phyloP scores from a whole-genome alignment of 2,113 vertebrate species.

The Semnornis frantzii region DNA sequence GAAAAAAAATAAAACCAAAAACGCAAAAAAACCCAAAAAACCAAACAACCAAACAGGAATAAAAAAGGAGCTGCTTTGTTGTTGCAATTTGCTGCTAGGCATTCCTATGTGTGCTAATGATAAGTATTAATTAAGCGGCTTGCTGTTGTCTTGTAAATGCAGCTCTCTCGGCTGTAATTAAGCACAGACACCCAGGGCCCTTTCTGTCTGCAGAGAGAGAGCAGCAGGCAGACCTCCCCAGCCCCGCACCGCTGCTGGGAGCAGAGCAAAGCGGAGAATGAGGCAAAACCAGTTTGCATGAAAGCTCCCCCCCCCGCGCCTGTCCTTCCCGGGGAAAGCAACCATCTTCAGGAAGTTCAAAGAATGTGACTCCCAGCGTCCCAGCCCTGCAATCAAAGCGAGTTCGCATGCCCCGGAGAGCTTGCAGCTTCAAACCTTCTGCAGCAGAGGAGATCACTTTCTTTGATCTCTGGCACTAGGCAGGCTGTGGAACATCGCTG shows the following conservation, averaged over 20 bases:
- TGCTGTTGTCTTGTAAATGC: slow-evolving; percentile 73
- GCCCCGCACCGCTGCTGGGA: slow-evolving; percentile 34
- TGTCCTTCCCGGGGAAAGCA: slow-evolving; percentile 8
- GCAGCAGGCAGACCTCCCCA: slow-evolving; percentile 37
- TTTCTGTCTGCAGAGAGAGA: slow-evolving; percentile 65
- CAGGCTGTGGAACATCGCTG: background rate
- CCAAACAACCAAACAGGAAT: background rate
- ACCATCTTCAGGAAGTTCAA: slow-evolving; percentile 44
- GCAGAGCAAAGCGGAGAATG: slow-evolving; percentile 62
- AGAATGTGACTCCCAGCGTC: slow-evolving; percentile 44
- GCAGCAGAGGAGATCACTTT: slow-evolving; percentile 22
- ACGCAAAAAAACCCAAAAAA: background rate
- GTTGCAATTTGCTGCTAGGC: slow-evolving; percentile 72
- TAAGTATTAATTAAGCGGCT: slow-evolving; percentile 75
- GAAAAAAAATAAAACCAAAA: background rate
- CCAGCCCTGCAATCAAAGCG: slow-evolving; percentile 45
- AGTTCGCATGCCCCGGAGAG: slow-evolving; percentile 42
- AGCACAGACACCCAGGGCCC: slow-evolving; percentile 72
- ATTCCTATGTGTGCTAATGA: slow-evolving; percentile 71
- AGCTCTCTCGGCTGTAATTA: slow-evolving; percentile 74
- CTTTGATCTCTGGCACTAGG: background rate
- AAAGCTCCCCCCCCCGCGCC: slow-evolving; percentile 19
- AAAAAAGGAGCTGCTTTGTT: slow-evolving; percentile 62
- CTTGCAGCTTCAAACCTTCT: slow-evolving; percentile 38
- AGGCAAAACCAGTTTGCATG: slow-evolving; percentile 63